phyloP scores from a whole-genome alignment of 2,113 vertebrate species.

The Forbesichthys agassizii region DNA sequence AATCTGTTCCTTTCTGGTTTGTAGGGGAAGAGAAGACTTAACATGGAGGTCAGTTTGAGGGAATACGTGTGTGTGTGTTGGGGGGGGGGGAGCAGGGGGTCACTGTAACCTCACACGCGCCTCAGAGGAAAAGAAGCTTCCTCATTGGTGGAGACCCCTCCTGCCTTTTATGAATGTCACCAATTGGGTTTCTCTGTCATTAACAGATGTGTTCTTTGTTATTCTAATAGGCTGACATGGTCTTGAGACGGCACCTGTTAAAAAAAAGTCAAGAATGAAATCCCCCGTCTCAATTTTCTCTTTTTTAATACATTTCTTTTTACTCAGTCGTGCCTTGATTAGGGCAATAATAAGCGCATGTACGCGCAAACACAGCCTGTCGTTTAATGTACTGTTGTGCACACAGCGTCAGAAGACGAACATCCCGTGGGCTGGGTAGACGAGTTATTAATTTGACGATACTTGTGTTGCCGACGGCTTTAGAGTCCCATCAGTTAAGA shows the following conservation, averaged over 20 bases:
- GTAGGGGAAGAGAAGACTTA: slow-evolving; percentile 36
- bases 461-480: slow-evolving; percentile 31
- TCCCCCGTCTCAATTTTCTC: slow-evolving; percentile 19
- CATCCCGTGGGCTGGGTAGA: not conserved
- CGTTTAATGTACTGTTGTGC: slow-evolving; percentile 12
- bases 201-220: slow-evolving; percentile 66
- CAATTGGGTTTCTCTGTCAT: slow-evolving; percentile 44
- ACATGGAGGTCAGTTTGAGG: slow-evolving; percentile 64
- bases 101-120: slow-evolving; percentile 32
- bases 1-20: slow-evolving; percentile 69
- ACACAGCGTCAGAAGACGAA: slow-evolving; percentile 17
- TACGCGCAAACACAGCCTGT: slow-evolving; percentile 4
- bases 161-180: slow-evolving; percentile 49
- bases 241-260: slow-evolving; percentile 52
- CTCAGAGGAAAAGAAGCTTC: slow-evolving; percentile 37
- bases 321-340: not conserved
- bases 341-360: no score
- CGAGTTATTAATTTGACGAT: slow-evolving; percentile 28
- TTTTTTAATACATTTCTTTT: not conserved
- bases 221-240: slow-evolving; percentile 46
- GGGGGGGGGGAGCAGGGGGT: slow-evolving; percentile 18
- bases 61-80: slow-evolving; percentile 1
- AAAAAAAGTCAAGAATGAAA: slow-evolving; percentile 27
- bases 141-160: slow-evolving; percentile 58
- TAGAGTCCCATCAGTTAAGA: slow-evolving; percentile 31